Evolutionary conservation across 1,140 invertebrate species (phyloP).

Genomic region (Magallana ariakensis): DNA sequence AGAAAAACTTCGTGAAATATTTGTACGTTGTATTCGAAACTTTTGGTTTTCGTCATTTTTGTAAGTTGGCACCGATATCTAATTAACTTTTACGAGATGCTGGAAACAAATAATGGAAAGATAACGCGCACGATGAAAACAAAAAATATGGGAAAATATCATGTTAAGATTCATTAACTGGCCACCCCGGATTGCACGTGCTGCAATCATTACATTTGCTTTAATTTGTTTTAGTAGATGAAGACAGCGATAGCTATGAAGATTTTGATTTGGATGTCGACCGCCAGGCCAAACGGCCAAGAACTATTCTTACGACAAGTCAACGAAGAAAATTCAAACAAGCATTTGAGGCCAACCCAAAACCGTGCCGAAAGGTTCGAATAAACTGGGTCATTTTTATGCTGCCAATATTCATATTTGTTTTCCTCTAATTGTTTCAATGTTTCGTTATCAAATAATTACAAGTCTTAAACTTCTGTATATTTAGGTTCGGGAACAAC

Average conservation of each 20-base stretch:
- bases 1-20: background rate
- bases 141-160: background rate
- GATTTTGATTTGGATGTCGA: constrained; percentile 57
- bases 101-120: background rate
- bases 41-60: background rate
- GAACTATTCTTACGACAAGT: constrained; percentile 58
- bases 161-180: background rate
- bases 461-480: background rate
- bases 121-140: constrained; percentile 10
- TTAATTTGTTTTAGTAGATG: constrained; percentile 45
- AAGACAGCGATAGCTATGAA: constrained; percentile 56
- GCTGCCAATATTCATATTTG: background rate
- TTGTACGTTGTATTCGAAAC: too few relatives aligned
- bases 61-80: background rate
- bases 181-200: constrained; percentile 10
- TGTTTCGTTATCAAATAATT: background rate
- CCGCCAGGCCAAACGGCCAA: constrained; percentile 54
- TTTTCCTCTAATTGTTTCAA: background rate
- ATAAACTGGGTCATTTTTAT: background rate
- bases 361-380: constrained; percentile 56
- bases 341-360: constrained; percentile 57
- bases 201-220: background rate
- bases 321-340: constrained; percentile 59
- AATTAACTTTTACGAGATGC: constrained; percentile 3
- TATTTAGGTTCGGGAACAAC: constrained; percentile 53